These are phyloP conservation scores for Cerceris rybyensis DNA, from an alignment of 2,888 invertebrate species.

Conservation along the genomic window DNA sequence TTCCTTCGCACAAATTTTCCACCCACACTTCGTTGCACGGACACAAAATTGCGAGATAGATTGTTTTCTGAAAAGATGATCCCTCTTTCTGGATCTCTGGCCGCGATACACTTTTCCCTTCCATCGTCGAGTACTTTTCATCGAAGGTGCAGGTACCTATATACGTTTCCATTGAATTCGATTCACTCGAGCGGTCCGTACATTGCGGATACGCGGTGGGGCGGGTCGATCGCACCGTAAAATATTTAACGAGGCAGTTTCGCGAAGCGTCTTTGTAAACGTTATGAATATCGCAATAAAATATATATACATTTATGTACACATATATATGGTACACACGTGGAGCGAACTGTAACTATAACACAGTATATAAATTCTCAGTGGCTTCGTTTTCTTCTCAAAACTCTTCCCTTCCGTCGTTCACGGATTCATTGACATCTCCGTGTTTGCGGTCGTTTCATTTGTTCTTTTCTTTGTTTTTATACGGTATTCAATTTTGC, in stretches of 20 bases:
- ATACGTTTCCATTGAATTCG: conserved; percentile 57
- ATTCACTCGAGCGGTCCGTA: conserved; percentile 55
- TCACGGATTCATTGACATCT: conserved; percentile 33
- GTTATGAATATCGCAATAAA: conserved; percentile 80
- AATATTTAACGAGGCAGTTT: conserved; percentile 79
- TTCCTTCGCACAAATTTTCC: too few species aligned
- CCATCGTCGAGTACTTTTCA: conserved; percentile 45
- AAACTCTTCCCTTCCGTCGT: conserved; percentile 43
- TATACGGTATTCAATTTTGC: neutral
- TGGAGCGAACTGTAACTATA: conserved; percentile 3
- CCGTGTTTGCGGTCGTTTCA: conserved; percentile 10
- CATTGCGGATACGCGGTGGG: conserved; percentile 51
- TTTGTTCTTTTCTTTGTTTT: conserved; percentile 19
- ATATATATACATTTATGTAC: conserved; percentile 59
- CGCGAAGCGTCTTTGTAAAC: conserved; percentile 76
- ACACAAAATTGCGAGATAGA: neutral
- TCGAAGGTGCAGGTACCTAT: conserved; percentile 42
- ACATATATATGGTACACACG: conserved; percentile 21
- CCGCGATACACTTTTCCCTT: conserved; percentile 38
- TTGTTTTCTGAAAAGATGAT: neutral
- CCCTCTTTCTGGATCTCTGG: conserved; percentile 29
- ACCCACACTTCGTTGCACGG: neutral
- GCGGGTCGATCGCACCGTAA: conserved; percentile 70
- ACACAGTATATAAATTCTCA: conserved; percentile 61
- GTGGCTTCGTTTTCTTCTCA: conserved; percentile 42